Conservation (phyloP, 2,113 vertebrate genomes). For the Pristiophorus japonicus region DNA sequence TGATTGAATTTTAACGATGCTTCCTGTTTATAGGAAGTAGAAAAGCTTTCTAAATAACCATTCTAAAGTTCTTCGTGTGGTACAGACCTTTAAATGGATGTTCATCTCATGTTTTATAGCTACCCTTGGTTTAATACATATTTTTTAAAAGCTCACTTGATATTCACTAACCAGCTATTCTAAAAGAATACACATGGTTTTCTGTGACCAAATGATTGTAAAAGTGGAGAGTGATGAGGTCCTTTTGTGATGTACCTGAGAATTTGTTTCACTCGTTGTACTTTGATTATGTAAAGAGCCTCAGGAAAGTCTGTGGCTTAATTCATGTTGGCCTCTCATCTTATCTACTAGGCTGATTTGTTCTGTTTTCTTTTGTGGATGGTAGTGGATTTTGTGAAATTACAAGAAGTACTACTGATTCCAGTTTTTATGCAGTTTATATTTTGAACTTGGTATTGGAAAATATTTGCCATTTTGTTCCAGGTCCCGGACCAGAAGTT, state of each 20-base stretch:
- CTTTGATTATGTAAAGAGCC: not conserved
- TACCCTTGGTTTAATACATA: not conserved
- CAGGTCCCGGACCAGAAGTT: slow-evolving; percentile 94
- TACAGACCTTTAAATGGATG: not conserved
- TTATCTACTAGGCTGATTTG: not conserved
- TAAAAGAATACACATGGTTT: not conserved
- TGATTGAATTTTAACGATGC: not conserved
- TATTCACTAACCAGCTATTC: not conserved
- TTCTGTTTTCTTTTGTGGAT: not conserved
- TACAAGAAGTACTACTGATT: not conserved
- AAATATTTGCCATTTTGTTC: slow-evolving; percentile 68
- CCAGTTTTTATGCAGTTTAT: not conserved
- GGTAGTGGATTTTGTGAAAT: not conserved
- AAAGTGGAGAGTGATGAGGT: not conserved
- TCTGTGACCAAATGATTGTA: not conserved
- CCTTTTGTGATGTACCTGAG: not conserved
- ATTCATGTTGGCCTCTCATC: not conserved
- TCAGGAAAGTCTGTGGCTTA: not conserved
- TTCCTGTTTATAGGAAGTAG: not conserved
- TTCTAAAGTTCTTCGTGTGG: not conserved
- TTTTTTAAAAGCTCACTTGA: not conserved
- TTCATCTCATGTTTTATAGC: not conserved
- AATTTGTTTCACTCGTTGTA: not conserved
- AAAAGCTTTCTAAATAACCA: not conserved
- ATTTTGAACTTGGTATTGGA: slow-evolving; percentile 47